Conservation (phyloP, 2,113 vertebrate species). For the Coryphaenoides rupestris region DNA sequence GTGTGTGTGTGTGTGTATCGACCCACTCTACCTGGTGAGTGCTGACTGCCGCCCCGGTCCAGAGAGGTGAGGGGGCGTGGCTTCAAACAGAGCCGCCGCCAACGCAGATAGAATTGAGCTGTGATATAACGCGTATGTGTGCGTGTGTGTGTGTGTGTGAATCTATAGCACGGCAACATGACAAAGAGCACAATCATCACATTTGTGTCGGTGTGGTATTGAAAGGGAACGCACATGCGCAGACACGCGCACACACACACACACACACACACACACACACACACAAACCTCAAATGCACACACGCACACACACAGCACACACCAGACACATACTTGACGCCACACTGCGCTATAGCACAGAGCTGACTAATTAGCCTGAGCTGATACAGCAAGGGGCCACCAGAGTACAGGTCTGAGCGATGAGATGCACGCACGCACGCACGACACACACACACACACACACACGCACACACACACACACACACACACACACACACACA, state of each 20-base stretch:
- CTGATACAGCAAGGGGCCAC: slow-evolving; percentile 19
- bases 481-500: slow-evolving; percentile 9
- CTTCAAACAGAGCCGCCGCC: no score
- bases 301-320: neutral
- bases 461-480: slow-evolving; percentile 12
- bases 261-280: slow-evolving; percentile 2
- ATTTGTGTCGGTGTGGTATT: no score
- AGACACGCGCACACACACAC: neutral
- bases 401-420: slow-evolving; percentile 13
- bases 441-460: slow-evolving; percentile 13
- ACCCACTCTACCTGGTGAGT: no score
- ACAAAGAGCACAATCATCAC: no score
- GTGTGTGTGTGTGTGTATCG: no score
- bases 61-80: no score
- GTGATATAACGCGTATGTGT: no score
- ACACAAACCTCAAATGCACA: slow-evolving; percentile 32
- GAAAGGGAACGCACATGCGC: neutral
- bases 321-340: slow-evolving; percentile 35
- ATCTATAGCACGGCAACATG: no score
- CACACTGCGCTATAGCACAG: slow-evolving; percentile 22
- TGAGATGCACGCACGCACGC: slow-evolving; percentile 19
- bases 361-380: slow-evolving; percentile 51
- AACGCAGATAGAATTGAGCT: no score
- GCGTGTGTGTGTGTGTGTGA: no score
- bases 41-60: no score